Conservation (phyloP, 2,797 vertebrate genomes). For the Smutsia temminckii region DNA sequence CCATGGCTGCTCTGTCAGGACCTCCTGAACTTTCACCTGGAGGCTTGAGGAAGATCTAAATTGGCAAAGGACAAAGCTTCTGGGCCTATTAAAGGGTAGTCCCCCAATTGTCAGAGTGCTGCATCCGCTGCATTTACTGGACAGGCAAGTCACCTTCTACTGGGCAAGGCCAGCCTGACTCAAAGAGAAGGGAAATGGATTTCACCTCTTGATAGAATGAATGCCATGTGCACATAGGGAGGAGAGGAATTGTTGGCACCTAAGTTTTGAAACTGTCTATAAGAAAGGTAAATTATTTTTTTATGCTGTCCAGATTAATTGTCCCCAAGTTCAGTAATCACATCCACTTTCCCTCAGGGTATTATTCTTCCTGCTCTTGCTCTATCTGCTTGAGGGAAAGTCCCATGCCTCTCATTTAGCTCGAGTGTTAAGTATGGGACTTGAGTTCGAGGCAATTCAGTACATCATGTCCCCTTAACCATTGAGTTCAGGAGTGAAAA, state of each 20-base stretch:
- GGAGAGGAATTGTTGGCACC: not conserved
- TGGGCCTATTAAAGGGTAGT: not conserved
- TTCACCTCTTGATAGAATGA: not conserved
- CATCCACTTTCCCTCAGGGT: not conserved
- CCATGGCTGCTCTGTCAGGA: not conserved
- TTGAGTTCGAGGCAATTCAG: not conserved
- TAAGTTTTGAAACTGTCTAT: not conserved
- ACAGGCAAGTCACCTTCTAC: not conserved
- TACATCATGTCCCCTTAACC: not conserved
- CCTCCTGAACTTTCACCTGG: not conserved
- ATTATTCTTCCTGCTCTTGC: not conserved
- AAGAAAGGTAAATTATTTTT: not conserved
- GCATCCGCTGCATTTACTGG: not conserved
- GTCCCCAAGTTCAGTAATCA: not conserved
- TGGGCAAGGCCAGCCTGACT: not conserved
- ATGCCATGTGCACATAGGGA: too few relatives aligned
- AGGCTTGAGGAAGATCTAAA: not conserved
- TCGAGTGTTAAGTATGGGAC: not conserved
- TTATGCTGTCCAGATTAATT: not conserved
- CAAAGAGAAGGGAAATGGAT: not conserved
- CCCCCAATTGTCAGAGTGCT: not conserved
- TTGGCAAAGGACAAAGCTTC: not conserved
- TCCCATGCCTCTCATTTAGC: too few relatives aligned
- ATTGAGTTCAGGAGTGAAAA: not conserved
- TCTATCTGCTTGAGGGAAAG: not conserved